Evolutionary conservation across 2,888 invertebrate species (phyloP).

Genomic region (Drosophila algonquin): DNA sequence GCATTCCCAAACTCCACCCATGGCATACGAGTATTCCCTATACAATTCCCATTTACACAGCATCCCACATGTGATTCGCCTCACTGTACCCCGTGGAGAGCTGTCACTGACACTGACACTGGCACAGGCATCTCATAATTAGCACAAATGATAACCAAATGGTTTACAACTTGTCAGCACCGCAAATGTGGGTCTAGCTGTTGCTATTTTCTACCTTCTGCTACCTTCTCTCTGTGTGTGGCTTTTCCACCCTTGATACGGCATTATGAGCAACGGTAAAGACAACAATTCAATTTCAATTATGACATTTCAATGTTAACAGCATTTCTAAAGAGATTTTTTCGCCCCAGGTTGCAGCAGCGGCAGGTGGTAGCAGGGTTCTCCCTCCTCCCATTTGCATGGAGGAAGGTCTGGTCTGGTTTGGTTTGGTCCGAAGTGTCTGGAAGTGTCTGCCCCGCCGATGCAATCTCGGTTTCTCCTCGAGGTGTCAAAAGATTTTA

Average conservation of each 20-base stretch:
- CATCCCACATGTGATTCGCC: neutral
- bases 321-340: conserved; percentile 44
- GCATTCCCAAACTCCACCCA: neutral
- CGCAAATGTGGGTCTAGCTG: conserved; percentile 23
- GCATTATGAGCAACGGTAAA: conserved; percentile 59
- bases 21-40: neutral
- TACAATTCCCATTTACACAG: neutral
- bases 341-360: neutral
- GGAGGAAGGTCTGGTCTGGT: neutral
- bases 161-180: conserved; percentile 46
- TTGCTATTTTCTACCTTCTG: neutral
- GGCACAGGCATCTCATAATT: conserved; percentile 63
- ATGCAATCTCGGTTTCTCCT: conserved; percentile 19
- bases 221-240: neutral
- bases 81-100: conserved; percentile 7
- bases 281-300: conserved; percentile 75
- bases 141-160: conserved; percentile 69
- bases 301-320: conserved; percentile 81
- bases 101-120: conserved; percentile 4
- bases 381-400: neutral
- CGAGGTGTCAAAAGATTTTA: conserved; percentile 48
- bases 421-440: neutral
- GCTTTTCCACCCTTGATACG: conserved; percentile 19
- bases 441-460: neutral
- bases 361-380: neutral